Base-by-base conservation (phyloP, 2,888 invertebrate genomes). In the Drosophila mettleri region DNA sequence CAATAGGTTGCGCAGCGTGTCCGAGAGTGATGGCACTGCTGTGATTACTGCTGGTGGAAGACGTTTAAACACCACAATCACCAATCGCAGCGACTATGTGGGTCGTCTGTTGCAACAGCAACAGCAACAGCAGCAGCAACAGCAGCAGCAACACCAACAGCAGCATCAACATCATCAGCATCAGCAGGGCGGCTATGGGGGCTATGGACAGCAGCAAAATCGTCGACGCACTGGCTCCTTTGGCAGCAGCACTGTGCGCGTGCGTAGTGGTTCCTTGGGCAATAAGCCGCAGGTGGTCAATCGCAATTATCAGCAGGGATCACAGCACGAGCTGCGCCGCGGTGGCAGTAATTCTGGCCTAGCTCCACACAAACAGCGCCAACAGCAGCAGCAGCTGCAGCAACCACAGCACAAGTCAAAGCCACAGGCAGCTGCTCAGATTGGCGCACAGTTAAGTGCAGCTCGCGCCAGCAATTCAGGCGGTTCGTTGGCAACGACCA, bases 1-100 rank as follows among this genome's bases (percentile, higher is more conserved):
- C 66, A 92, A 93, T 54, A 93, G 95, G 33, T 94, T 95, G 90
- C 93, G 95, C 65, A 95, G 95, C 80, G 93, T 95, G 12, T 95
- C 95, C 0, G 95, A 95, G 88, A 95, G 95, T 73, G 93, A 93
- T 52, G 93, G 93, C 29, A 92, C 91, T 1, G 89, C 91, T 34
- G 93, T 92, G 1, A 66, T 79, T 3, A 78, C 77, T 0, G 70
- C 77, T 12, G 80, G 78, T 41, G 86, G 80, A 10, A 90, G 91
- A 46, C 89, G 89, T 33, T 90, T 91, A 0, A 92, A 92, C 65
- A 92, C 91, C 10, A 92, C 92, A 16, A 92, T 92, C 49, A 91
- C 91, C 53, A 92, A 92, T 85, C 92, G 92, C 60, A 92, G 92
- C 53, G 92, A 92, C 73, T 92, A 92, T 74, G 91, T 92, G 38